A percentile compares a stretch with the other conserved stretches of the same genome.
Evolutionary conservation across 2,113 vertebrate genomes (phyloP).

Genomic region (Corythornis madagascariensis): DNA sequence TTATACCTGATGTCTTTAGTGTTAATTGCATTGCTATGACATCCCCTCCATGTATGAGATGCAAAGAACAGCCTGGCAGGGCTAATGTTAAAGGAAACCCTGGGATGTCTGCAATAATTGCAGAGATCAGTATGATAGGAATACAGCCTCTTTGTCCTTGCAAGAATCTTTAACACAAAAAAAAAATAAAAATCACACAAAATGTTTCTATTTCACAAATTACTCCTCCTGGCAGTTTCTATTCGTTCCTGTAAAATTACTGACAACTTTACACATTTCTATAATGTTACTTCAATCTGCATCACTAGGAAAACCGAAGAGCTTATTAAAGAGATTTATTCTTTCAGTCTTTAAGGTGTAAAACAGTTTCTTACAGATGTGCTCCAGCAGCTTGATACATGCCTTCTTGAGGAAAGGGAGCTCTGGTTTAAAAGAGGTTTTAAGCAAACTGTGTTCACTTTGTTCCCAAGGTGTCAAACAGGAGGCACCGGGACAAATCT

Average conservation of each 20-base stretch:
- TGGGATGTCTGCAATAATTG: neutral
- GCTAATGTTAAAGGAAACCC: neutral
- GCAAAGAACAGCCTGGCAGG: neutral
- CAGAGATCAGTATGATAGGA: neutral
- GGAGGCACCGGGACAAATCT: neutral
- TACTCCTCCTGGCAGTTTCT: conserved; percentile 55
- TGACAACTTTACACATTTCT: conserved; percentile 69
- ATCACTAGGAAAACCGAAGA: conserved; percentile 50
- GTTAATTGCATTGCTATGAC: neutral
- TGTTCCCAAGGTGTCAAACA: neutral
- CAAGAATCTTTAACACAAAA: neutral
- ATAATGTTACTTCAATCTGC: conserved; percentile 64
- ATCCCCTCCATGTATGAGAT: neutral
- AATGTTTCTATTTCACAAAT: conserved; percentile 53
- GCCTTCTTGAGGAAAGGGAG: neutral
- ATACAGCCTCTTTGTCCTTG: conserved; percentile 54
- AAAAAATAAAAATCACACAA: neutral
- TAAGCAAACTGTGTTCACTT: neutral
- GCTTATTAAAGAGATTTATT: conserved; percentile 74
- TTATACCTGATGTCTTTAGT: neutral
- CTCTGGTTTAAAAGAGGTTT: neutral
- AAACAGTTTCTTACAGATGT: conserved; percentile 34
- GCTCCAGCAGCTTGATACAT: conserved; percentile 28
- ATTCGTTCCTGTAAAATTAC: conserved; percentile 48
- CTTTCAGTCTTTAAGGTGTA: conserved; percentile 49